Evolutionary conservation across 2,888 invertebrate species (phyloP), one percentile per base, ranked within the genome.

Genomic region (Dusona sp.): DNA sequence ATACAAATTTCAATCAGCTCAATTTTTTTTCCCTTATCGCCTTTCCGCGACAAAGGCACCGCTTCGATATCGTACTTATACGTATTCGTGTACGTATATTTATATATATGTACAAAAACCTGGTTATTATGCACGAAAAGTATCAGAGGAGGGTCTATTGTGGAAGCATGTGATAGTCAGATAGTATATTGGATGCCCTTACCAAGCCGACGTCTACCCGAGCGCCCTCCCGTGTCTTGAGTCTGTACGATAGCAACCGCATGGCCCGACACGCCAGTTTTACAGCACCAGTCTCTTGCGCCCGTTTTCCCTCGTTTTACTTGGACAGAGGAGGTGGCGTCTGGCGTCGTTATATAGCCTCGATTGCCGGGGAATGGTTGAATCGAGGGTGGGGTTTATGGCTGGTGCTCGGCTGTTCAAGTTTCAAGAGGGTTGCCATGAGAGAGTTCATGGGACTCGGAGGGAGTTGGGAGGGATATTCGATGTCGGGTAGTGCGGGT

Each of bases 241-340:
- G 51, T 72, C 75, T 33, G 84, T 72, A 80, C 84, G 80, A 84
- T 84, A 77, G 84, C 80, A 64, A 65, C 80, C 84, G 80, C 84
- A 80, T 80, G 79, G 72, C 84, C 80, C 84, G 84, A 80, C 80
- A 84, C 65, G 80, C 84, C 80, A 84, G 80, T 79, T 80, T 82
- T 80, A 80, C 75, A 77, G 84, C 80, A 74, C 75, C 79, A 79
- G 84, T 75, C 75, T 72, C 84, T 79, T 51, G 84, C 84, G 64
- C 65, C 16, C 80, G 61, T 48, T 74, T 67, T 74, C 67, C 42
- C 67, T 84, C 84, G 67, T 68, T 77, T 51, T 80, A 77, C 74
- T 77, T 70, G 75, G 80, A 80, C 80, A 65, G 80, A 72, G 65
- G 80, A 72, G 84, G 74, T 80, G 80, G 77, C 84, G 84, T 84